phyloP scores from a whole-genome alignment of 2,888 invertebrate genomes.

The Steinernema carpocapsae region DNA sequence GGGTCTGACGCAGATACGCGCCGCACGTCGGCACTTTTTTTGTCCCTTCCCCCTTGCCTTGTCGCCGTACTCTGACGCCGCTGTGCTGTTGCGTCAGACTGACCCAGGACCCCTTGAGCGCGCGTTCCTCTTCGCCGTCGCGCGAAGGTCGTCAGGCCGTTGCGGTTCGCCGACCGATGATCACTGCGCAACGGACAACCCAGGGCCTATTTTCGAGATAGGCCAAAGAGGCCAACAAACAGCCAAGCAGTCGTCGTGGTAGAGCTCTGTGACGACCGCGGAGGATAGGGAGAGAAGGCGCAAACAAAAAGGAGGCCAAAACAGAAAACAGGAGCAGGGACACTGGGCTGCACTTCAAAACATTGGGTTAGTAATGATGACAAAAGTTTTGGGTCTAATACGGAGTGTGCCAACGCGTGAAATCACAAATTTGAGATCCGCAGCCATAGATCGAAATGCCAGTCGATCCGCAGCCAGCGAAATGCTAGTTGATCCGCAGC shows the following conservation, averaged over 20 bases:
- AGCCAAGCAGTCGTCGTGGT: not conserved
- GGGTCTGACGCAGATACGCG: not conserved
- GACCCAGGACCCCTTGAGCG: slow-evolving; percentile 16
- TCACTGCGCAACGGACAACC: not conserved
- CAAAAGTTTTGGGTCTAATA: not conserved
- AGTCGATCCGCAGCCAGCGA: too few relatives aligned
- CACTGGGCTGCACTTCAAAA: not conserved
- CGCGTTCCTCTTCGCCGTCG: not conserved
- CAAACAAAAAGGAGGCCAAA: too few relatives aligned
- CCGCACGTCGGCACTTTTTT: slow-evolving; percentile 4
- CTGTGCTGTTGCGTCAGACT: slow-evolving; percentile 28
- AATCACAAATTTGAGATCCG: not conserved
- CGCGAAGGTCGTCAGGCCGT: slow-evolving; percentile 23
- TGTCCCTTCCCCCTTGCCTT: not conserved
- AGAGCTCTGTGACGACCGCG: too few relatives aligned
- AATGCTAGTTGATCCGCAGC: too few relatives aligned
- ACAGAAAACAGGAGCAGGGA: slow-evolving; percentile 10
- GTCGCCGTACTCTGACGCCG: not conserved
- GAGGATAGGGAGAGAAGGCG: too few relatives aligned
- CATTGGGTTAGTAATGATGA: slow-evolving; percentile 15
- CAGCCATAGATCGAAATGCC: not conserved
- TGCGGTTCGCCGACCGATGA: not conserved
- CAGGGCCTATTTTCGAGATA: not conserved
- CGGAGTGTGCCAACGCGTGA: too few relatives aligned
- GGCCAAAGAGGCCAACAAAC: not conserved